These are phyloP conservation scores for Drosophila dives DNA, from an alignment of 2,888 invertebrate species.

Conservation along the genomic window DNA sequence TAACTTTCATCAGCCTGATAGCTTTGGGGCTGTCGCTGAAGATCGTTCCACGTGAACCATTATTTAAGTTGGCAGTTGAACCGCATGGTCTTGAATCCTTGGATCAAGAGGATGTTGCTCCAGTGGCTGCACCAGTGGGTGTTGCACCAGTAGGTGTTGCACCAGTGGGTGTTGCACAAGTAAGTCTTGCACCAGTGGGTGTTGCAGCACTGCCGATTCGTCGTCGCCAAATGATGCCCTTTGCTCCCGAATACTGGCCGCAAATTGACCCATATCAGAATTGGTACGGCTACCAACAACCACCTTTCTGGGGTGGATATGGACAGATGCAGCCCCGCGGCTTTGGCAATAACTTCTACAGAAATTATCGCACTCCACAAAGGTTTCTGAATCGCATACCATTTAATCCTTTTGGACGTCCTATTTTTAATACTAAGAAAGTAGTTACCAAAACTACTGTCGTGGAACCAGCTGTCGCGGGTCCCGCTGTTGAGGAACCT, in stretches of 20 bases:
- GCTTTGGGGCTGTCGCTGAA: conserved; percentile 32
- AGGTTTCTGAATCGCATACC: background rate
- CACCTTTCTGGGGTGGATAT: conserved; percentile 26
- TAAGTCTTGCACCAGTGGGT: background rate
- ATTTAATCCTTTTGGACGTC: background rate
- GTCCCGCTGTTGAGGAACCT: background rate
- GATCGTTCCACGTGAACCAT: conserved; percentile 2
- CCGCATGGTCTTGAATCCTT: conserved; percentile 14
- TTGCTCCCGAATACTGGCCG: conserved; percentile 36
- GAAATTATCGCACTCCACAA: background rate
- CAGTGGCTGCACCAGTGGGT: background rate
- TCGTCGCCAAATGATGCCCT: conserved; percentile 5
- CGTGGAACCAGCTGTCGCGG: background rate
- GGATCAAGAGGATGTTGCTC: background rate
- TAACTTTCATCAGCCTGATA: conserved; percentile 50
- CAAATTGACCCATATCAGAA: conserved; percentile 10
- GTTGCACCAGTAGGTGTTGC: background rate
- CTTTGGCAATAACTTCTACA: background rate
- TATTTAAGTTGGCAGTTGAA: conserved; percentile 60
- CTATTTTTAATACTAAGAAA: background rate
- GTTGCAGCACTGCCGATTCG: background rate
- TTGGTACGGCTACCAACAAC: conserved; percentile 33
- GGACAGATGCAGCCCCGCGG: background rate
- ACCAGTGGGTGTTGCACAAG: background rate
- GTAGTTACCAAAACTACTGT: background rate